Percentiles rank a stretch among this genome's conserved stretches.
Conservation (phyloP, 2,888 invertebrate genomes). For the Sinohyriopsis cumingii region DNA sequence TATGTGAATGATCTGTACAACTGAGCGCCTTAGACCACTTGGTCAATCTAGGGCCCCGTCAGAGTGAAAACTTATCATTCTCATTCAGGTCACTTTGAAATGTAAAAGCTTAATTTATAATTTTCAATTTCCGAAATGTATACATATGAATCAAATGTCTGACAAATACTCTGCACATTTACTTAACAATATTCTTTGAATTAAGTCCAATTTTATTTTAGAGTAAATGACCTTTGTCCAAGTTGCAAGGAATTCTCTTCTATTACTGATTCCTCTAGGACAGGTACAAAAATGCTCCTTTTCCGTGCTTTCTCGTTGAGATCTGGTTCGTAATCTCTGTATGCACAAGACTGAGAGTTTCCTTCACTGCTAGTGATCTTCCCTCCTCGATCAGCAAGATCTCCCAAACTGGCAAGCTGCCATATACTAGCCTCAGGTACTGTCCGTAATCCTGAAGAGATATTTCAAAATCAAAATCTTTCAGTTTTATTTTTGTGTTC, state of each 20-base stretch:
- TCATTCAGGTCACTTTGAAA: too few relatives aligned
- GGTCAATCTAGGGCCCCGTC: too few relatives aligned
- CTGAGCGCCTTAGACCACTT: too few relatives aligned
- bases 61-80: too few relatives aligned
- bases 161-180: too few relatives aligned
- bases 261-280: slow-evolving; percentile 53
- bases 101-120: too few relatives aligned
- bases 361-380: slow-evolving; percentile 5
- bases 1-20: too few relatives aligned
- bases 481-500: not conserved
- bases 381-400: slow-evolving; percentile 7
- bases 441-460: slow-evolving; percentile 15
- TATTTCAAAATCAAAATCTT: not conserved
- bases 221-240: slow-evolving; percentile 51
- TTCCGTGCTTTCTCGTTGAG: slow-evolving; percentile 12
- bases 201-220: not conserved
- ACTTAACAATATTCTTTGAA: not conserved
- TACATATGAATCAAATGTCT: too few relatives aligned
- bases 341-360: slow-evolving; percentile 27
- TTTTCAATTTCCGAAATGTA: too few relatives aligned
- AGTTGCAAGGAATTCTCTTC: slow-evolving; percentile 46
- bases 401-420: slow-evolving; percentile 17
- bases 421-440: slow-evolving; percentile 17
- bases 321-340: slow-evolving; percentile 56
- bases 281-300: slow-evolving; percentile 52